Base-by-base conservation (phyloP, 2,888 invertebrate genomes). In the Mythimna ferrago region DNA sequence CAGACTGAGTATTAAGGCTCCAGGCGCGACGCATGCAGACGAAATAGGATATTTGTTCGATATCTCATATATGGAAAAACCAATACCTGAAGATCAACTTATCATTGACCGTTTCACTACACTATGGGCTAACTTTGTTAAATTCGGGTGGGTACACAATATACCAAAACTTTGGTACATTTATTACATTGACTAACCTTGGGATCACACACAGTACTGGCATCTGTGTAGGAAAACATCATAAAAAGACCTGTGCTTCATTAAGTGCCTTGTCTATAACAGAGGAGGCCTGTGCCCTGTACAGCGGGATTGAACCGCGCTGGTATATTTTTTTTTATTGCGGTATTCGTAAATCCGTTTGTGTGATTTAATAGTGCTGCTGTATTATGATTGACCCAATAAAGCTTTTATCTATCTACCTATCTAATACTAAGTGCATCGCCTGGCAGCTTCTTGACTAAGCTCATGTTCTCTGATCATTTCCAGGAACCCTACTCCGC, bases 61-160 rank as follows among this genome's bases (percentile, higher is more conserved):
- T 61, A 78, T 89, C 14, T 85, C 83, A 0, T 88, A 83, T 35
- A 78, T 90, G 71, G 76, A 86, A 9, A 78, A 78, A 21, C 87
- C 88, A 2, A 80, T 84, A 1, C 72, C 78, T 21, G 84, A 87
- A 64, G 92, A 92, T 71, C 89, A 89, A 74, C 72, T 88, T 2
- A 77, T 88, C 3, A 88, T 92, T 48, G 90, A 92, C 64, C 86
- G 87, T 19, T 83, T 92, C 16, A 92, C 92, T 9, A 87, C 89
- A 9, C 66, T 92, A 53, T 92, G 92, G 92, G 75, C 89, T 5
- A 92, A 92, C 78, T 92, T 92, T 80, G 92, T 84, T 11, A 93
- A 92, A 87, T 88, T 86, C 64, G 88, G 90, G 92, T 92, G 86
- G 32, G 87, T 81, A 48, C 26, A 32, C 0, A 32, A 32, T 32